Percentiles rank a stretch among this genome's conserved stretches.
Conservation (phyloP, 2,888 invertebrate species). For the Erannis defoliaria region DNA sequence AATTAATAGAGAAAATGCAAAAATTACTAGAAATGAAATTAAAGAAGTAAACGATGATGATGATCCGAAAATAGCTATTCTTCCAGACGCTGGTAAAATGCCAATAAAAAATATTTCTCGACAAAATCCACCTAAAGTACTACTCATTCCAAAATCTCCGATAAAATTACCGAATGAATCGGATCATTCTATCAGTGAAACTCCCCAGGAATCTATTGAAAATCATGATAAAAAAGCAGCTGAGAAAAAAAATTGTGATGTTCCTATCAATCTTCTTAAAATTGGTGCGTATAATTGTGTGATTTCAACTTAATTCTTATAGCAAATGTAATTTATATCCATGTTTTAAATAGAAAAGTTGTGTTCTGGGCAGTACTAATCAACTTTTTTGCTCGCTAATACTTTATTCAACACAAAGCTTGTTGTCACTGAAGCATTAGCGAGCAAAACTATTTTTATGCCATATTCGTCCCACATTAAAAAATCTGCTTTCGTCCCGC, state of each 20-base stretch:
- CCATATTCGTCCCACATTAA: no score
- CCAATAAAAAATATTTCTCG: neutral
- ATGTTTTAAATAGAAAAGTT: no score
- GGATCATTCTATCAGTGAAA: neutral
- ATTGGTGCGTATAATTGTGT: neutral
- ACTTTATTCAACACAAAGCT: no score
- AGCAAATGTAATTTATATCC: neutral
- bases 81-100: conserved; percentile 3
- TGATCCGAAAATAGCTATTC: neutral
- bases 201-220: neutral
- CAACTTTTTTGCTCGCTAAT: no score
- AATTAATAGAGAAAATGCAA: neutral
- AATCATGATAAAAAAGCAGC: neutral
- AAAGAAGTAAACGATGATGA: neutral
- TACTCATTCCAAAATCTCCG: neutral
- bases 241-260: neutral
- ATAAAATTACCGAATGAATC: neutral
- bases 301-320: neutral
- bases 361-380: no score
- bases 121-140: neutral
- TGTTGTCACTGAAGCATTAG: no score
- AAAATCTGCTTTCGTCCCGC: no score
- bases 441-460: no score
- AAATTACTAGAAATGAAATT: neutral
- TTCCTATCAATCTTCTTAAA: neutral